These are phyloP conservation scores for Motacilla alba DNA, from an alignment of 2,113 vertebrate species.

Conservation along the genomic window DNA sequence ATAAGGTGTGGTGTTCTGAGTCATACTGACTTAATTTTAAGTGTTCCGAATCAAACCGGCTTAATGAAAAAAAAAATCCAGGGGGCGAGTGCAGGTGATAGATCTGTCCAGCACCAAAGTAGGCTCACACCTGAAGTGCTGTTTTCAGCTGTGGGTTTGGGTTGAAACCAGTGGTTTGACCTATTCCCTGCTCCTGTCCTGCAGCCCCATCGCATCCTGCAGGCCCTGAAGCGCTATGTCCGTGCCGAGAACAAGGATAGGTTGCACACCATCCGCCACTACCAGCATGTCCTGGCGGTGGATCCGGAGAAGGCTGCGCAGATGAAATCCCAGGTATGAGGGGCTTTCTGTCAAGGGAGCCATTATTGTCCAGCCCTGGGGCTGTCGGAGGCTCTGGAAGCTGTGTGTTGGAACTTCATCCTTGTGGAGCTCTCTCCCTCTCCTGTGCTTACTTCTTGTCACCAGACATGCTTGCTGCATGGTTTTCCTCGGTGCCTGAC, in stretches of 20 bases:
- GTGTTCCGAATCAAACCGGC: neutral
- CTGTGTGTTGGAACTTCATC: neutral
- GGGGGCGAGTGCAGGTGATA: neutral
- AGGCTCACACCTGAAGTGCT: neutral
- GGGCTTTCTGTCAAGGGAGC: neutral
- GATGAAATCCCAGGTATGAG: slow-evolving; percentile 94
- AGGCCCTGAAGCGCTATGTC: slow-evolving; percentile 89
- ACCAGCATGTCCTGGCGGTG: slow-evolving; percentile 94
- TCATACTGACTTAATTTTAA: neutral
- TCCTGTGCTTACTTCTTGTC: neutral
- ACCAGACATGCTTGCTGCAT: rapidly evolving
- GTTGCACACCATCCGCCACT: slow-evolving; percentile 94
- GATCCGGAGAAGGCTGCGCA: slow-evolving; percentile 96
- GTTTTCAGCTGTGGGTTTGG: neutral
- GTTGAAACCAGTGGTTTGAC: neutral
- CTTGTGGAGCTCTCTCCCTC: neutral
- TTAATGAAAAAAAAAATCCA: neutral
- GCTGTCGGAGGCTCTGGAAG: neutral
- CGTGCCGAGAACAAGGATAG: slow-evolving; percentile 96
- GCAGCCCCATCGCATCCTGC: slow-evolving; percentile 93
- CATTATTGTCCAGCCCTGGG: neutral
- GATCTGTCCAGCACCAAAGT: neutral
- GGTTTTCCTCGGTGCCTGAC: neutral
- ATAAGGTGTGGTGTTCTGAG: neutral
- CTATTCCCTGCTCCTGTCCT: neutral